Conservation (phyloP, 1,140 invertebrate genomes). For the Schlechtendalia chinensis region DNA sequence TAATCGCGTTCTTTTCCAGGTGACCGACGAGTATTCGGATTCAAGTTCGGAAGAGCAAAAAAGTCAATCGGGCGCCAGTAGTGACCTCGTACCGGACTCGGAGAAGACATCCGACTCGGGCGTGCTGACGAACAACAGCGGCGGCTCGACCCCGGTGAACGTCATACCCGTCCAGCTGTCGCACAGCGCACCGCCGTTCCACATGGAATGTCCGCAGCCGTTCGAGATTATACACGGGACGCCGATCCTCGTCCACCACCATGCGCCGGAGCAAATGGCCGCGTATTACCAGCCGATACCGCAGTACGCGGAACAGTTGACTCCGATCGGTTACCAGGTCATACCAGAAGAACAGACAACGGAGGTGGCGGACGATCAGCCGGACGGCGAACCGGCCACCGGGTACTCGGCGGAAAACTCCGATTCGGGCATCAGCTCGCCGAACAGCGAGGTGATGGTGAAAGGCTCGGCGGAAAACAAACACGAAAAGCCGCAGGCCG, state of each 20-base stretch:
- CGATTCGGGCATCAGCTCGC: conserved; percentile 32
- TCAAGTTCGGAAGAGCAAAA: conserved; percentile 53
- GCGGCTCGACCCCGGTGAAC: conserved; percentile 51
- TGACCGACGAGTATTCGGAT: conserved; percentile 53
- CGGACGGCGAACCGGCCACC: neutral
- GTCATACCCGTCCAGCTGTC: conserved; percentile 44
- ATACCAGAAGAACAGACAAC: conserved; percentile 23
- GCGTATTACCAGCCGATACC: conserved; percentile 32
- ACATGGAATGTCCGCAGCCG: conserved; percentile 32
- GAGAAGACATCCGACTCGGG: conserved; percentile 54
- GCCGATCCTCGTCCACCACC: conserved; percentile 11
- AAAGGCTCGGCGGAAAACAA: neutral
- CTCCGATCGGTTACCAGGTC: neutral
- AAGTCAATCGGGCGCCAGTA: conserved; percentile 53
- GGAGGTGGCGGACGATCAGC: neutral
- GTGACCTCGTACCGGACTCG: conserved; percentile 51
- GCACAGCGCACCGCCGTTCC: conserved; percentile 26
- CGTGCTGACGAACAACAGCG: conserved; percentile 53
- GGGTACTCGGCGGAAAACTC: conserved; percentile 42
- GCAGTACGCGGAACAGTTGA: conserved; percentile 16
- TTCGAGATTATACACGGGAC: neutral
- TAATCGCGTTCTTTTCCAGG: conserved; percentile 42
- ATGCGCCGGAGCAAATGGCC: conserved; percentile 2
- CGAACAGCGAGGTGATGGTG: conserved; percentile 35
- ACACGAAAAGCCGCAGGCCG: neutral